Evolutionary conservation across 2,888 invertebrate genomes (phyloP), one percentile per base, ranked within the genome.

Genomic region (Cepaea hortensis): DNA sequence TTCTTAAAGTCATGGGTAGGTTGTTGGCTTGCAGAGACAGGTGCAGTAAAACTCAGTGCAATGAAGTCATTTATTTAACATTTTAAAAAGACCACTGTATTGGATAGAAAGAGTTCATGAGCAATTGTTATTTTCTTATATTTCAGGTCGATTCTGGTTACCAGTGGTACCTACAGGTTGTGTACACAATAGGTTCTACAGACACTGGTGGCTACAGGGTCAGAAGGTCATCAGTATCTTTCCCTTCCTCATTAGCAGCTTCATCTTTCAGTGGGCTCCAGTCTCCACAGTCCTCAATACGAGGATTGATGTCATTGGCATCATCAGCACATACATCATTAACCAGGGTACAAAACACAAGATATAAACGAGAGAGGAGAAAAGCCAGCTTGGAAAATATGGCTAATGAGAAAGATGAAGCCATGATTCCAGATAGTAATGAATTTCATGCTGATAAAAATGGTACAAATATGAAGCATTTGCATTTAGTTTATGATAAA

Each of bases 121-220:
- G 11, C 18, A 20, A n/a, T 61, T 62, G n/a, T 55, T n/a, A 23
- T 35, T 35, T 62, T 35, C 62, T 79, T n/a, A 55, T 61, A 23
- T 77, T 79, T 35, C 90, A 94, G 93, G 92, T 94, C 61, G 93
- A 92, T 77, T 92, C 94, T 23, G 94, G 94, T 11, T 92, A 94
- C 86, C 94, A 94, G 88, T 95, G 95, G 95, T 94, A 93, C 88
- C 89, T 95, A 9, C 95, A 95, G 89, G 94, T 95, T 18, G 89
- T 94, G 7, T 94, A 94, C 87, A 90, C 91, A n/a, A 94, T 94
- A 73, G 91, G 91, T 35, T 90, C 92, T 23, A 88, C 92, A 6
- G 90, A 91, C 82, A 88, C 88, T 48, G 89, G 89, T 20, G 18
- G n/a, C 11, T 75, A 9, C 46, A 75, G 83, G 35, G 1, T 20